These are phyloP conservation scores for Casuarius casuarius DNA, from an alignment of 2,113 vertebrate genomes.

Conservation along the genomic window DNA sequence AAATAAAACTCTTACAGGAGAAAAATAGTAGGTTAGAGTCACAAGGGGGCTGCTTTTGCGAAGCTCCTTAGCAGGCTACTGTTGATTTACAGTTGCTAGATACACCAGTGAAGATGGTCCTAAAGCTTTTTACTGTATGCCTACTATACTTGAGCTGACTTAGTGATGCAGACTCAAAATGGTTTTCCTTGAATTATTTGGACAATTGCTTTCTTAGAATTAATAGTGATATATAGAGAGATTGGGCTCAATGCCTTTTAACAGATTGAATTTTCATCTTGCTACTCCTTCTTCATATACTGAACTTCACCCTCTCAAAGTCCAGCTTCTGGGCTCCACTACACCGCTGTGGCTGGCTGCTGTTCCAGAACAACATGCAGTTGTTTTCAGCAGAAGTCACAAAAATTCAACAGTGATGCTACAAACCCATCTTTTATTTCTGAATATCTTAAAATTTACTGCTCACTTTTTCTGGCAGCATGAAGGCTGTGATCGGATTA, in stretches of 20 bases:
- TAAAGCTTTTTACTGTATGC: not conserved
- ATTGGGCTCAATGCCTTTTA: not conserved
- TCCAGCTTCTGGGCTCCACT: not conserved
- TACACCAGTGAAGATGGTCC: not conserved
- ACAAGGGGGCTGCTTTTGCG: not conserved
- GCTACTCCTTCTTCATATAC: not conserved
- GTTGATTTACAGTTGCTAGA: not conserved
- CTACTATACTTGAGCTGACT: not conserved
- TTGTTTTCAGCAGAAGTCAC: not conserved
- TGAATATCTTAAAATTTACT: not conserved
- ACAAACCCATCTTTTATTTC: not conserved
- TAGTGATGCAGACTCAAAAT: not conserved
- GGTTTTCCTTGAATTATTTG: not conserved
- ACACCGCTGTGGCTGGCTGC: not conserved
- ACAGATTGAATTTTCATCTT: not conserved
- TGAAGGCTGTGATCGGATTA: not conserved
- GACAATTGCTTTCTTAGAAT: not conserved
- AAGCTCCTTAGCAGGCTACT: not conserved
- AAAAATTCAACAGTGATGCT: not conserved
- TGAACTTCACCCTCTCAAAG: not conserved
- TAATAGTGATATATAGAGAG: not conserved
- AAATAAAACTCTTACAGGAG: not conserved
- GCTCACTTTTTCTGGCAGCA: not conserved
- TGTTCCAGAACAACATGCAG: not conserved
- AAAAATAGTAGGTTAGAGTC: not conserved